Base-by-base conservation (phyloP, 1,140 invertebrate genomes). In the Tribolium castaneum region DNA sequence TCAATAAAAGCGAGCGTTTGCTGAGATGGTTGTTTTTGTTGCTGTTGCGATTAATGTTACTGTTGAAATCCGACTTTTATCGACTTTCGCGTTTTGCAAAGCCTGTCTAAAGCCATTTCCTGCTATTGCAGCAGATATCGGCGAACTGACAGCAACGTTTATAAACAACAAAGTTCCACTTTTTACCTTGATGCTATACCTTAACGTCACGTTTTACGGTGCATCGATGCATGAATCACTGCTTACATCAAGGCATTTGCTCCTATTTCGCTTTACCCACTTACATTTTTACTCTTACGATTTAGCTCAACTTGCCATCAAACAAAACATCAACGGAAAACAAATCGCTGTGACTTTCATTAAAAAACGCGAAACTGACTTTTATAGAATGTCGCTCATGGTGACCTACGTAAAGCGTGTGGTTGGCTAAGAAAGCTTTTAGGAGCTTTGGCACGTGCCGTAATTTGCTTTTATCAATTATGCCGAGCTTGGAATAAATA, bases 401-500 rank as follows among this genome's bases (percentile, higher is more conserved):
- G n/a, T n/a, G n/a, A n/a, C n/a, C n/a, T n/a, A n/a, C n/a, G n/a
- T n/a, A n/a, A n/a, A n/a, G n/a, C n/a, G n/a, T n/a, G n/a, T n/a
- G n/a, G n/a, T n/a, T n/a, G n/a, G n/a, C n/a, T 25, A 25, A 25
- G 19, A n/a, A 66, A 66, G 30, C 59, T 66, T 35, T 66, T 12
- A 35, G 30, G 34, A 66, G 13, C 13, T 35, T 19, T 66, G 35
- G 3, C n/a, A 10, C 59, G 59, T 66, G 30, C 9, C 19, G n/a
- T 66, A 66, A 66, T 66, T 66, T 66, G 56, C 59, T 66, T 66
- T 66, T 66, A 66, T 66, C 59, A 66, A 66, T 66, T 66, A 66
- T 66, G 30, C 59, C 34, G 59, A 10, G 25, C 2, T 12, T 12
- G 12, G 49, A 59, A 75, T 74, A 56, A 74, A 56, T 49, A 72